Evolutionary conservation across 1,140 invertebrate genomes (phyloP).

Genomic region (Spodoptera litura): DNA sequence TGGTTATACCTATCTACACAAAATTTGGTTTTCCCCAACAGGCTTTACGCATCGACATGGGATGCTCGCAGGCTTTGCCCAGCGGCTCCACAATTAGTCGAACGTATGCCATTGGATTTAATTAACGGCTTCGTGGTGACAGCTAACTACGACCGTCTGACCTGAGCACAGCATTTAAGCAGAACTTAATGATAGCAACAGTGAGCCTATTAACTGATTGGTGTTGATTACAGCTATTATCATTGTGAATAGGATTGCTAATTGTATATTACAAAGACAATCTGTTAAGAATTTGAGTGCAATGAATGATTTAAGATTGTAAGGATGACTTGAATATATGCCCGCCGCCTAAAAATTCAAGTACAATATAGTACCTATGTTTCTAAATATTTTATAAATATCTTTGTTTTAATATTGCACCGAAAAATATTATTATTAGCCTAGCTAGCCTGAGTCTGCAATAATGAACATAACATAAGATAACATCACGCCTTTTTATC

Average conservation of each 20-base stretch:
- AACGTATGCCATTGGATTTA: constrained; percentile 9
- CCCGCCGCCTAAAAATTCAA: too few relatives aligned
- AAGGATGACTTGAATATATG: too few relatives aligned
- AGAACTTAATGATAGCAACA: constrained; percentile 3
- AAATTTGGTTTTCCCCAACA: constrained; percentile 15
- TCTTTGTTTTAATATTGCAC: too few relatives aligned
- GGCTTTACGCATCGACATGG: constrained; percentile 10
- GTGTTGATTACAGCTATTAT: constrained; percentile 9
- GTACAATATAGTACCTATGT: too few relatives aligned
- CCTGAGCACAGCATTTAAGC: constrained; percentile 10
- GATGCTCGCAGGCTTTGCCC: not conserved
- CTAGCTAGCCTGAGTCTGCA: too few relatives aligned
- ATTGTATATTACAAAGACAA: not conserved
- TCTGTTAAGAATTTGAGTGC: too few relatives aligned
- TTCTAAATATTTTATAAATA: too few relatives aligned
- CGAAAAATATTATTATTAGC: too few relatives aligned
- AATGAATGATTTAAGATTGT: not conserved
- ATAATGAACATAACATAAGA: too few relatives aligned
- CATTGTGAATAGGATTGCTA: not conserved
- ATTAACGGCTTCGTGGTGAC: constrained; percentile 28
- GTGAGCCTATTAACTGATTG: not conserved
- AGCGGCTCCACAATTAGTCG: constrained; percentile 6
- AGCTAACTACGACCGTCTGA: not conserved
- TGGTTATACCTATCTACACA: not conserved
- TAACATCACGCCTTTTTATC: too few relatives aligned